A percentile compares a stretch with the other conserved stretches of the same genome.
Evolutionary conservation across 2,797 vertebrate genomes (phyloP).

Genomic region (Odontamblyopus lacepedii): DNA sequence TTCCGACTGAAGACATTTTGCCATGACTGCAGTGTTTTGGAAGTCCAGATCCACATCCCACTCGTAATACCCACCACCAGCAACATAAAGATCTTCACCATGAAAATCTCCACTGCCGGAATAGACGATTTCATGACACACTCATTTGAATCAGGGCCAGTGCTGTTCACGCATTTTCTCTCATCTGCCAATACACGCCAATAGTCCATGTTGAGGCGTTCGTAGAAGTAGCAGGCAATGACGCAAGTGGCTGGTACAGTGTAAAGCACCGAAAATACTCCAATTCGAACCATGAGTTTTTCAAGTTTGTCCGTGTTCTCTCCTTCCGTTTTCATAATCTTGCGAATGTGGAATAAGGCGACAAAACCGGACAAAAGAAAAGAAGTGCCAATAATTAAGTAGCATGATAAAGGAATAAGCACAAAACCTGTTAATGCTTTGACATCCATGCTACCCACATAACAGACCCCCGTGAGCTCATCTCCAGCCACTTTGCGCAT

Average conservation of each 20-base stretch:
- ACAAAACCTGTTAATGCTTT: constrained; percentile 94
- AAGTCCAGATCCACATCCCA: constrained; percentile 99
- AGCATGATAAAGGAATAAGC: constrained; percentile 92
- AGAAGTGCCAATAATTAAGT: constrained; percentile 92
- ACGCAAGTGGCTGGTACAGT: constrained; percentile 97
- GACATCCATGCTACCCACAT: constrained; percentile 97
- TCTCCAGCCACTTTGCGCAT: constrained; percentile 97
- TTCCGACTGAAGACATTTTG: constrained; percentile 91
- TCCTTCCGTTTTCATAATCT: constrained; percentile 96
- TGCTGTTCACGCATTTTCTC: constrained; percentile 78
- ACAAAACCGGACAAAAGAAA: constrained; percentile 96
- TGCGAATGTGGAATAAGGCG: constrained; percentile 95
- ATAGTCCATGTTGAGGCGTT: constrained; percentile 94
- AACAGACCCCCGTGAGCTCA: constrained; percentile 94
- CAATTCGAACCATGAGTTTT: constrained; percentile 96
- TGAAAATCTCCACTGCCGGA: constrained; percentile 94
- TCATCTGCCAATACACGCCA: constrained; percentile 87
- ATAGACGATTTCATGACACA: constrained; percentile 90
- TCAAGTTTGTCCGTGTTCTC: constrained; percentile 97
- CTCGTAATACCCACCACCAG: constrained; percentile 97
- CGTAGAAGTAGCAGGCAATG: constrained; percentile 97
- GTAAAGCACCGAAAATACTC: constrained; percentile 94
- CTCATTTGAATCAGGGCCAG: constrained; percentile 78
- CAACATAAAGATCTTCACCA: constrained; percentile 98
- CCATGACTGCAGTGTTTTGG: constrained; percentile 97